These are phyloP conservation scores for Pterocles burchelli DNA, from an alignment of 2,113 vertebrate genomes.

Conservation along the genomic window DNA sequence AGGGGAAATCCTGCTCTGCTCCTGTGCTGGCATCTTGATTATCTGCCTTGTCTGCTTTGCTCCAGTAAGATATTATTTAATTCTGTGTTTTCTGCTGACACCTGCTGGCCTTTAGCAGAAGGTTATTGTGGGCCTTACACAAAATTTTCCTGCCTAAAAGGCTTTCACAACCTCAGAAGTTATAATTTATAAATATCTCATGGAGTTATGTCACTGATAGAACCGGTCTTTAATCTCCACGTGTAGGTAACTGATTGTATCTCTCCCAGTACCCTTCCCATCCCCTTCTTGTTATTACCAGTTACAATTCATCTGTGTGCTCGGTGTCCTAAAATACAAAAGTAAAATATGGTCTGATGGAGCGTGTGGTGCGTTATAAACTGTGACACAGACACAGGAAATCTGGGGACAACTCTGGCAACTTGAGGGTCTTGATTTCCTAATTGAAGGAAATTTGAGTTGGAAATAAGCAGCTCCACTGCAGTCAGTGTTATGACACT, in stretches of 20 bases:
- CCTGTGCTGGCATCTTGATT: not conserved
- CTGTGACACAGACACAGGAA: not conserved
- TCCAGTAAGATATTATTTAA: not conserved
- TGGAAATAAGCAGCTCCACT: not conserved
- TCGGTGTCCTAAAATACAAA: not conserved
- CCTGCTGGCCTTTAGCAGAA: not conserved
- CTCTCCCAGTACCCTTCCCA: not conserved
- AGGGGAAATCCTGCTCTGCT: constrained; percentile 41
- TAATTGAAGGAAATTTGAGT: not conserved
- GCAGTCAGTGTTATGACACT: not conserved
- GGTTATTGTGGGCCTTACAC: too few relatives aligned
- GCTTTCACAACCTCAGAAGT: not conserved
- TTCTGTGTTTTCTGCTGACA: not conserved
- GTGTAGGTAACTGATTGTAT: not conserved
- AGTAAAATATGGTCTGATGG: rapidly evolving
- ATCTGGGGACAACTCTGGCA: not conserved
- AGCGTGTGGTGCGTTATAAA: not conserved
- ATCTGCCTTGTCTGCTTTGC: constrained; percentile 9
- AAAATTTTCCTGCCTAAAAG: not conserved
- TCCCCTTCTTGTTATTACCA: not conserved
- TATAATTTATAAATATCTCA: not conserved
- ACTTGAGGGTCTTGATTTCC: not conserved
- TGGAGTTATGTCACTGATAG: not conserved
- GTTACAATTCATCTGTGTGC: not conserved
- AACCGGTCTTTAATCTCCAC: not conserved